Evolutionary conservation across 64 coral and sea anemone genomes (phyloP).

Genomic region (Stichodactyla helianthus): DNA sequence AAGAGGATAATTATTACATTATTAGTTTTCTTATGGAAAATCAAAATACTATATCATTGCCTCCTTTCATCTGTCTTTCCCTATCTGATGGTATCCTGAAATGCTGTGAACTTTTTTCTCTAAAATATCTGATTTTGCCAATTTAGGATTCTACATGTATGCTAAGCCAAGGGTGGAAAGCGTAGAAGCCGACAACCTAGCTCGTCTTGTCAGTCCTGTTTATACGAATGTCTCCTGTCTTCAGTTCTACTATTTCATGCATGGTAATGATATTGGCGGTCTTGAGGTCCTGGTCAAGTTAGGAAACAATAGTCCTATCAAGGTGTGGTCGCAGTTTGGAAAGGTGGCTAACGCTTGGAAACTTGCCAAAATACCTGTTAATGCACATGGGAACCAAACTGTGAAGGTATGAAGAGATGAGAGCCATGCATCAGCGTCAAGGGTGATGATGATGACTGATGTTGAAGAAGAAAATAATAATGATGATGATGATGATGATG

Average conservation of each 20-base stretch:
- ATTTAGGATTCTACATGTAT: neutral
- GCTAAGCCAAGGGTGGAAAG: neutral
- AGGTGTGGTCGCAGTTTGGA: neutral
- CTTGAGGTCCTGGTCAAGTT: neutral
- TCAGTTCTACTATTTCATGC: neutral
- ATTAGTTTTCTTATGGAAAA: too few species aligned
- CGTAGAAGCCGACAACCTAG: neutral
- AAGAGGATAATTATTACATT: too few species aligned
- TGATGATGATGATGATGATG: too few species aligned
- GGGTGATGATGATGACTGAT: too few species aligned
- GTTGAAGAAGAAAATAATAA: too few species aligned
- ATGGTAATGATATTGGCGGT: neutral
- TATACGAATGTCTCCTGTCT: neutral
- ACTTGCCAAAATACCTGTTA: neutral
- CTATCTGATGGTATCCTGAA: too few species aligned
- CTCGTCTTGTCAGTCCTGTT: neutral
- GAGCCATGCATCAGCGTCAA: too few species aligned
- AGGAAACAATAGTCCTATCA: neutral
- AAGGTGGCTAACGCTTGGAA: neutral
- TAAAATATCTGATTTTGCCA: too few species aligned
- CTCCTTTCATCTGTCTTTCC: too few species aligned
- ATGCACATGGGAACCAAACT: neutral
- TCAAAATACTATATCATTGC: too few species aligned
- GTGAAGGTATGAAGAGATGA: neutral
- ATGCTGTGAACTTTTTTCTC: too few species aligned